Evolutionary conservation across 2,888 invertebrate genomes (phyloP), one percentile per base, ranked within the genome.

Genomic region (Cephus nigrinus): DNA sequence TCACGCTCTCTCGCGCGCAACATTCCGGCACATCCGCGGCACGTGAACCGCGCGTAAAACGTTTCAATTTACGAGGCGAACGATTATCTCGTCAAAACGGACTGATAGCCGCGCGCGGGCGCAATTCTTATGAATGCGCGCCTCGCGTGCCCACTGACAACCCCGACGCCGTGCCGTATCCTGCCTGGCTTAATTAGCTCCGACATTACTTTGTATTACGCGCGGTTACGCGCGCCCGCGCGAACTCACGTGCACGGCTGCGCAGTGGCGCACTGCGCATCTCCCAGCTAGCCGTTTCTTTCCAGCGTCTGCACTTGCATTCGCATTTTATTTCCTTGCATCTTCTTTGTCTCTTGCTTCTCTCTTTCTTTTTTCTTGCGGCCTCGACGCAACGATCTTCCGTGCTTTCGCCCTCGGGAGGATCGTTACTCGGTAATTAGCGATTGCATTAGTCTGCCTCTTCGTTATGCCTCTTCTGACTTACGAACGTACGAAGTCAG

Each of bases 381-480:
- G 73, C 72, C 55, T 78, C 74, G 72, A 75, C 76, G 74, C 76
- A 74, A 72, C 69, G 75, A 73, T 78, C 74, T 74, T 74, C 73
- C 68, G 78, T 35, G 80, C 76, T 79, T 76, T 77, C 78, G 76
- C 80, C 73, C 74, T 68, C 74, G 72, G 79, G 82, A 81, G 78
- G 78, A 87, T 87, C 78, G 82, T 82, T 81, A 81, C 78, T 78
- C 80, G 82, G 83, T 86, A 86, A 86, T 86, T 87, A 85, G 79
- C 81, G 82, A 81, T 84, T 82, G 80, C 81, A 81, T 82, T 81
- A 83, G 81, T 74, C 77, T 76, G 36, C 76, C 71, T 71, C 32
- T 5, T 31, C 31, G 31, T 71, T 32, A 32, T 15, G 32, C 32
- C 32, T 32, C 32, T 32, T 32, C 32, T 32, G 71, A 12, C 12